Percentiles rank a stretch among this genome's conserved stretches.
phyloP scores from a whole-genome alignment of 1,140 invertebrate species.

The Pseudachorutes palmiensis region DNA sequence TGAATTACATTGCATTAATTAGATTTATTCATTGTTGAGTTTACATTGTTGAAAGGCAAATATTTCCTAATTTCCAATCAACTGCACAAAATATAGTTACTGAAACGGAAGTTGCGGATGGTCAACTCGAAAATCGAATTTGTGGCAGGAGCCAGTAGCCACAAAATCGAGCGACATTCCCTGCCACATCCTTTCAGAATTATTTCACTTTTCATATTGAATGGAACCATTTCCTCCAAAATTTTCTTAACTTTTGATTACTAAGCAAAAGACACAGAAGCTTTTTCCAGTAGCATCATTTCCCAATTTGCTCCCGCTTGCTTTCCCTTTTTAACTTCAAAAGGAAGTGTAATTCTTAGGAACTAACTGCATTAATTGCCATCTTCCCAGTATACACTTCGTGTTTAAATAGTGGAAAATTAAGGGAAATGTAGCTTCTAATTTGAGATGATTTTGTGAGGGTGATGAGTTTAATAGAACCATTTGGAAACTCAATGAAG shows the following conservation, averaged over 20 bases:
- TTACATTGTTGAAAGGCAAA: too few species aligned
- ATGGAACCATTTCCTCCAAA: neutral
- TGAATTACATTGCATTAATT: too few species aligned
- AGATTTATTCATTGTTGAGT: too few species aligned
- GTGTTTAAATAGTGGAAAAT: neutral
- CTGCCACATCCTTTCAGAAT: neutral
- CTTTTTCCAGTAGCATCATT: too few species aligned
- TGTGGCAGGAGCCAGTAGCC: neutral
- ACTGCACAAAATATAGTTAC: too few species aligned
- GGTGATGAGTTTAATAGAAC: slow-evolving; percentile 4
- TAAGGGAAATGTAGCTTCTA: neutral
- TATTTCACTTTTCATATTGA: neutral
- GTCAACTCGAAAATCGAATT: neutral
- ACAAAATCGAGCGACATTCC: neutral
- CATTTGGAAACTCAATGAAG: neutral
- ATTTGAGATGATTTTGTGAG: neutral
- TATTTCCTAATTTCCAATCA: too few species aligned
- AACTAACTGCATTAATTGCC: neutral
- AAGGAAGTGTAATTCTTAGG: neutral
- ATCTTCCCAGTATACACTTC: too few species aligned
- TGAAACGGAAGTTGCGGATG: too few species aligned
- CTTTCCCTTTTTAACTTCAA: too few species aligned
- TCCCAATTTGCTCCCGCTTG: too few species aligned
- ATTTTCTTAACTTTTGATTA: too few species aligned
- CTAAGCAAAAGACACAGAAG: neutral